These are phyloP conservation scores for Eupithecia abbreviata DNA, from an alignment of 2,888 invertebrate species.

Conservation along the genomic window DNA sequence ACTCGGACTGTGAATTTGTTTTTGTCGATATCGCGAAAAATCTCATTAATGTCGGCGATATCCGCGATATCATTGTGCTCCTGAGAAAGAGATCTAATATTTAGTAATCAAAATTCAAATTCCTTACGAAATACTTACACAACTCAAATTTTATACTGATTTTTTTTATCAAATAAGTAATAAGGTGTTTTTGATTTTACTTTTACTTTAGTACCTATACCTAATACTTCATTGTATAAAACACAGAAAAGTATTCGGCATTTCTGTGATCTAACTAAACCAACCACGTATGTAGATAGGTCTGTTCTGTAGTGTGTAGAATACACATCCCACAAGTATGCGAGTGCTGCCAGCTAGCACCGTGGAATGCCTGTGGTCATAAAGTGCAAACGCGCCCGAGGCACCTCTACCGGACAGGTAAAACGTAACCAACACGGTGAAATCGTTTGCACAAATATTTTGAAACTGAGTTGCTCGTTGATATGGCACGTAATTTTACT, in stretches of 20 bases:
- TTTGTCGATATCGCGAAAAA: no score
- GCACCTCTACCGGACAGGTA: slow-evolving; percentile 44
- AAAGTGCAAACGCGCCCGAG: slow-evolving; percentile 50
- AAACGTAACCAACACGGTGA: slow-evolving; percentile 43
- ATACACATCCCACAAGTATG: slow-evolving; percentile 23
- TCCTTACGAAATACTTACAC: no score
- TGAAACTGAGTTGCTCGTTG: neutral
- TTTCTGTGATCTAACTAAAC: neutral
- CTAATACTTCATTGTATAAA: no score
- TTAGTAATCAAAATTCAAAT: no score
- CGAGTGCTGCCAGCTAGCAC: slow-evolving; percentile 17
- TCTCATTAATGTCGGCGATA: no score
- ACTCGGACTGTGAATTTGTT: no score
- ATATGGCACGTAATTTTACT: slow-evolving; percentile 2
- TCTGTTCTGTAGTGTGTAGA: slow-evolving; percentile 5
- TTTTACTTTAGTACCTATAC: no score
- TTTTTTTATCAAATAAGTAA: no score
- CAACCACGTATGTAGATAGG: neutral
- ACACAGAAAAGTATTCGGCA: neutral
- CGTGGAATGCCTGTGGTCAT: slow-evolving; percentile 46
- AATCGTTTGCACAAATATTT: slow-evolving; percentile 40
- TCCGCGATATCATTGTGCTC: no score
- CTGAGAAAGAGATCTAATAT: no score
- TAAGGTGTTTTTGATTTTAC: no score
- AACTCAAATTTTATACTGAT: no score